A percentile compares a stretch with the other conserved stretches of the same genome.
Evolutionary conservation across 1,140 invertebrate genomes (phyloP).

Genomic region (Phenacoccus solenopsis): DNA sequence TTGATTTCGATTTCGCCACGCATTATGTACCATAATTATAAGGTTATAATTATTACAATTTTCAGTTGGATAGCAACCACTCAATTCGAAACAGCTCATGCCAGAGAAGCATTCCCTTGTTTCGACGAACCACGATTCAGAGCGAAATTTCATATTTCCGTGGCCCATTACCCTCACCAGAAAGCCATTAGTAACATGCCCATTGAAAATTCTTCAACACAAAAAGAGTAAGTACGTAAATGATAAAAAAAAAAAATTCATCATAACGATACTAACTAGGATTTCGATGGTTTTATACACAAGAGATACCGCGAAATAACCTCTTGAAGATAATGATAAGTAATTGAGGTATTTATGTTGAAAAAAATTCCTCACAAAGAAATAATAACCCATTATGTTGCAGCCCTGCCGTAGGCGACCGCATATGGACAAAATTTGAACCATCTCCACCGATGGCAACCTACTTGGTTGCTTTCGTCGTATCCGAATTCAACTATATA

Average conservation of each 20-base stretch:
- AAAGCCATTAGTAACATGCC: constrained; percentile 27
- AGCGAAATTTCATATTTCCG: constrained; percentile 41
- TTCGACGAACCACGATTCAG: constrained; percentile 67
- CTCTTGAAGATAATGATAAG: no score
- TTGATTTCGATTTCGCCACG: no score
- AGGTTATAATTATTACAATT: constrained; percentile 5
- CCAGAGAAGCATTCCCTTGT: constrained; percentile 57
- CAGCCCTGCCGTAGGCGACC: background rate
- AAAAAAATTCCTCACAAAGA: no score
- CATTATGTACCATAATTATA: no score
- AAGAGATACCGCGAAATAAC: no score
- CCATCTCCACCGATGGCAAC: constrained; percentile 56
- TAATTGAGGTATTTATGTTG: no score
- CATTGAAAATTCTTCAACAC: background rate
- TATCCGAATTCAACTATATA: constrained; percentile 46
- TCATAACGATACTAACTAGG: no score
- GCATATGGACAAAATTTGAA: background rate
- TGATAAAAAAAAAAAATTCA: no score
- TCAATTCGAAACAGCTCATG: constrained; percentile 56
- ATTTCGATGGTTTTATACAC: no score
- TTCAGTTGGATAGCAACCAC: constrained; percentile 42
- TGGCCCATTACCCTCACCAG: constrained; percentile 26
- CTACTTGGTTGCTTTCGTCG: constrained; percentile 56
- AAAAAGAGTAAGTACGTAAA: background rate
- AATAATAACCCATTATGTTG: no score